Evolutionary conservation across 2,113 vertebrate species (phyloP), one percentile per base, ranked within the genome.

Genomic region (Cryptomyrus ogoouensis): DNA sequence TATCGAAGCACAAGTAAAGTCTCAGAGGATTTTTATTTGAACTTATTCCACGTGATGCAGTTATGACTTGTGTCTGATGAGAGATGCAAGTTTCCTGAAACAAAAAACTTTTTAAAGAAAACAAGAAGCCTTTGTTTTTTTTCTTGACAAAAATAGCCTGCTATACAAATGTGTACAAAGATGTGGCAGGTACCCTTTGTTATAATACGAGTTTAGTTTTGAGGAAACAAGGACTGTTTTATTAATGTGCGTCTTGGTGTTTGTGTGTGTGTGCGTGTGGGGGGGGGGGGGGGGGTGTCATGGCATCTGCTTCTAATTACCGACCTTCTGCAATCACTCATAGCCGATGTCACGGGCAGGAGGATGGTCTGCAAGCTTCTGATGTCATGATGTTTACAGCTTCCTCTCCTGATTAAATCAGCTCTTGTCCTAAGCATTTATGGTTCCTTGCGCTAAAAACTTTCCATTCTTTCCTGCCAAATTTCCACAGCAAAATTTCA

Each of bases 261-360:
- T 13, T 17, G 52, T 50, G 49, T 50, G 50, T 52, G 47, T 49
- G 10, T 49, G 47, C 8, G 44, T 46, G 19, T 12, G 53, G 1
- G 31, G 39, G 42, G 12, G 15, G 31, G 47, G 7, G 31, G 46
- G 27, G 4, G 62, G 4, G 56, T 46, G 89, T 90, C 83, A 80
- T 91, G 88, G 58, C 92, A 90, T 92, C 92, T 93, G 92, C 86
- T 77, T 91, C 90, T 92, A 90, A 92, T 93, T 92, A 90, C 47
- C 83, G 35, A n/a, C 39, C 87, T 77, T 89, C 42, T 88, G 89
- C 90, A 91, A 86, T 90, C 91, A 89, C 89, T 91, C 49, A 31
- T 89, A 80, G 88, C 90, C 91, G 27, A 87, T 89, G 90, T 91
- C 93, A 91, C 88, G 87, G 86, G 83, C 88, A n/a, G 66, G 66